phyloP scores from a whole-genome alignment of 2,888 invertebrate genomes.

The Serrognathus titanus region DNA sequence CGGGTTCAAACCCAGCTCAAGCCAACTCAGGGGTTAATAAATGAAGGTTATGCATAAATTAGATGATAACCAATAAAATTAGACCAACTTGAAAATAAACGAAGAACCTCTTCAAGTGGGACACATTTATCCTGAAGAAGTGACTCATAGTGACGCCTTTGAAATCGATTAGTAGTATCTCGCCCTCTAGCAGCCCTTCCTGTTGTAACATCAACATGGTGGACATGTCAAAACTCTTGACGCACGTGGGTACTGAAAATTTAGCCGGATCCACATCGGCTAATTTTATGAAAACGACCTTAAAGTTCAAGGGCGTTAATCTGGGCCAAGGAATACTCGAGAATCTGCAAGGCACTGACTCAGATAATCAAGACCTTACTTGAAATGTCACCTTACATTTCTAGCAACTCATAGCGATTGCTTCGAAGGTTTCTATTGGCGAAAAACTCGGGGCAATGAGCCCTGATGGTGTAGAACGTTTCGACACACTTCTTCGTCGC shows the following conservation, averaged over 20 bases:
- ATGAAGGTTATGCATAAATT: background rate
- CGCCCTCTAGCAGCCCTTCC: slow-evolving; percentile 55
- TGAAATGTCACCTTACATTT: slow-evolving; percentile 2
- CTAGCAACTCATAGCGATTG: background rate
- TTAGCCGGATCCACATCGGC: slow-evolving; percentile 58
- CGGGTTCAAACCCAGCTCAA: too few relatives aligned
- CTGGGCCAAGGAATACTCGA: slow-evolving; percentile 45
- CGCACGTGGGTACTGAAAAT: slow-evolving; percentile 54
- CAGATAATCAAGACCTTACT: too few relatives aligned
- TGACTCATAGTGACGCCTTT: slow-evolving; percentile 59
- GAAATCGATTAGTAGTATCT: slow-evolving; percentile 62
- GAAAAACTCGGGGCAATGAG: slow-evolving; percentile 36
- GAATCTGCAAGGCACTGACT: background rate
- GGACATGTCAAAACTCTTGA: slow-evolving; percentile 57
- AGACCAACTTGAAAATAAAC: slow-evolving; percentile 58
- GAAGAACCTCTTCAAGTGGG: slow-evolving; percentile 63
- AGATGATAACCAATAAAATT: background rate
- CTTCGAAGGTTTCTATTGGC: slow-evolving; percentile 42
- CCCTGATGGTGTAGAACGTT: slow-evolving; percentile 33
- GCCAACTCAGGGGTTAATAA: too few relatives aligned
- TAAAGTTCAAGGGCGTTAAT: slow-evolving; percentile 33
- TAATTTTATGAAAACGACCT: slow-evolving; percentile 34
- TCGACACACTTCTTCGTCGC: slow-evolving; percentile 33
- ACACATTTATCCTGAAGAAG: slow-evolving; percentile 57
- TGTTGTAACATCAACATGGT: slow-evolving; percentile 58